A percentile compares a stretch with the other conserved stretches of the same genome.
These are phyloP conservation scores for Athalia rosae DNA, from an alignment of 2,888 invertebrate species.

Conservation along the genomic window DNA sequence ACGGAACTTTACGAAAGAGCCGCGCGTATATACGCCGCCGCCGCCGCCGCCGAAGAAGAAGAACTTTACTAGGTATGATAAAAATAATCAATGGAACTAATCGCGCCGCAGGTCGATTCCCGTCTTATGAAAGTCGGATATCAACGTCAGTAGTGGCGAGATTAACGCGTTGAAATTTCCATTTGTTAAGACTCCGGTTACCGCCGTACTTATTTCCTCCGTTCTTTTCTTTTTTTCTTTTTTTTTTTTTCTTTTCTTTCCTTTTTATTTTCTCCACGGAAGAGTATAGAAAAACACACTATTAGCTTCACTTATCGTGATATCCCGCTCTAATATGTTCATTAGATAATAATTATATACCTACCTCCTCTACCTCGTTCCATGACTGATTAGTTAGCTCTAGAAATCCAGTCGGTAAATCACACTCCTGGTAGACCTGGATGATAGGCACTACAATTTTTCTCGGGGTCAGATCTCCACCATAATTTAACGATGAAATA, in stretches of 20 bases:
- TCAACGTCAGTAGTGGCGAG: not conserved
- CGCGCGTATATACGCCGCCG: not conserved
- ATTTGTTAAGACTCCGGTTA: not conserved
- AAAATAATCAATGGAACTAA: slow-evolving; percentile 21
- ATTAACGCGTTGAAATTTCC: slow-evolving; percentile 4
- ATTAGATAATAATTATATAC: slow-evolving; percentile 30
- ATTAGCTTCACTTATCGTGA: slow-evolving; percentile 34
- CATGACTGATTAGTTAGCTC: slow-evolving; percentile 13
- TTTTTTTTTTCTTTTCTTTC: not conserved
- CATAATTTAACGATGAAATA: slow-evolving; percentile 27
- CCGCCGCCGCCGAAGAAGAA: slow-evolving; percentile 6
- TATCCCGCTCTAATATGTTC: slow-evolving; percentile 35
- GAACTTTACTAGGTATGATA: not conserved
- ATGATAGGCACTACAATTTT: not conserved
- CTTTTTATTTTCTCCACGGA: not conserved
- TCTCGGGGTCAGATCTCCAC: slow-evolving; percentile 13
- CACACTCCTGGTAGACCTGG: slow-evolving; percentile 27
- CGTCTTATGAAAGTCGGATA: slow-evolving; percentile 6
- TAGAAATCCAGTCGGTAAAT: slow-evolving; percentile 37
- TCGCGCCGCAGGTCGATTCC: not conserved
- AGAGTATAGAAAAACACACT: slow-evolving; percentile 6
- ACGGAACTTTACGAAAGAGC: slow-evolving; percentile 15
- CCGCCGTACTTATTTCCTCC: not conserved
- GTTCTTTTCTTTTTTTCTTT: not conserved
- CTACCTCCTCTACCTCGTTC: slow-evolving; percentile 1